These are phyloP conservation scores for Lottia scabra DNA, from an alignment of 2,888 invertebrate genomes.

Conservation along the genomic window DNA sequence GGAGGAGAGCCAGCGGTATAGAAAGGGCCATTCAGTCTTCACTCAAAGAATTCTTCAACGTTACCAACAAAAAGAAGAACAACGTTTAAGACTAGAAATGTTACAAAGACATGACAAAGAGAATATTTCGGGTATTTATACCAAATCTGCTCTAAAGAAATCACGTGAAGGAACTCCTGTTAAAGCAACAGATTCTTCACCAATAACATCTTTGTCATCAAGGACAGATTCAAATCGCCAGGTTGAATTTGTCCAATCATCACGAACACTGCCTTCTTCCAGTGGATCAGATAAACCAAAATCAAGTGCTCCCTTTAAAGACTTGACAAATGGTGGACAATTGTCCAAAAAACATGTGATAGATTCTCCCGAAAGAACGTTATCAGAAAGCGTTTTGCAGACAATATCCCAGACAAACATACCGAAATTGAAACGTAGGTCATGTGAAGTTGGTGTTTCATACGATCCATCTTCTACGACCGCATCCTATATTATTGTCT, in stretches of 20 bases:
- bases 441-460: conserved; percentile 18
- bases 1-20: conserved; percentile 59
- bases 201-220: conserved; percentile 37
- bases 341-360: conserved; percentile 43
- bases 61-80: conserved; percentile 47
- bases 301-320: conserved; percentile 41
- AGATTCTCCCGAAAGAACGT: conserved; percentile 36
- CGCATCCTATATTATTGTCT: conserved; percentile 6
- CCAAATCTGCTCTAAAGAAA: conserved; percentile 53
- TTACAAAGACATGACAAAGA: conserved; percentile 46
- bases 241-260: conserved; percentile 54
- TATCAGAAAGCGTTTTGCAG: conserved; percentile 32
- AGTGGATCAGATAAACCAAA: conserved; percentile 41
- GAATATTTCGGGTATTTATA: conserved; percentile 54
- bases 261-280: conserved; percentile 50
- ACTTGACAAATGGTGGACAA: conserved; percentile 56
- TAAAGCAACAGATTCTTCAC: conserved; percentile 34
- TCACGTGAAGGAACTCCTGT: conserved; percentile 58
- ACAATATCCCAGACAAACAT: conserved; percentile 13
- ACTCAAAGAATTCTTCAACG: conserved; percentile 55
- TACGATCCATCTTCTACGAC: conserved; percentile 9
- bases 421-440: conserved; percentile 11
- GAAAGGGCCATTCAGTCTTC: conserved; percentile 56
- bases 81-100: conserved; percentile 40
- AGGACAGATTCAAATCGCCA: conserved; percentile 48